phyloP scores from a whole-genome alignment of 2,888 invertebrate genomes.

The Danaus chrysippus region DNA sequence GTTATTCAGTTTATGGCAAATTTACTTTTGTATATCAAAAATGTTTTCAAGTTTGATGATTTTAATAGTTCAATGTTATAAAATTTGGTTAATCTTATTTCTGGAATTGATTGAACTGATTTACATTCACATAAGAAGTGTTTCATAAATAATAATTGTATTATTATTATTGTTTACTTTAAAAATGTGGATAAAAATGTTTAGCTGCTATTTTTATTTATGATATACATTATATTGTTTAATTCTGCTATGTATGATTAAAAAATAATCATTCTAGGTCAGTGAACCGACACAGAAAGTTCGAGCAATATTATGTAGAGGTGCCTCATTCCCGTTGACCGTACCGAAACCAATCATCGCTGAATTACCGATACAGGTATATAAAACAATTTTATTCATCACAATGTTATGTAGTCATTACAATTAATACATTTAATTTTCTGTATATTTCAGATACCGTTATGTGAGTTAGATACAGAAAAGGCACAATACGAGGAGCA shows the following conservation, averaged over 20 bases:
- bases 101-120: too few species aligned
- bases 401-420: neutral
- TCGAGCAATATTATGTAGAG: slow-evolving; percentile 92
- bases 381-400: slow-evolving; percentile 8
- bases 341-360: slow-evolving; percentile 90
- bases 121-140: too few species aligned
- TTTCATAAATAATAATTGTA: too few species aligned
- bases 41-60: too few species aligned
- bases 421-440: neutral
- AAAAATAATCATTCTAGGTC: slow-evolving; percentile 62
- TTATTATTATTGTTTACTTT: slow-evolving; percentile 6
- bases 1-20: too few species aligned
- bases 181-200: neutral
- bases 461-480: slow-evolving; percentile 88
- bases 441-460: slow-evolving; percentile 77
- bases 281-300: slow-evolving; percentile 88
- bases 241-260: neutral
- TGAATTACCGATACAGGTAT: slow-evolving; percentile 84
- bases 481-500: slow-evolving; percentile 90
- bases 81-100: too few species aligned
- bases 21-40: too few species aligned
- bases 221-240: slow-evolving; percentile 3
- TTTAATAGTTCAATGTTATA: too few species aligned
- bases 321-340: slow-evolving; percentile 91
- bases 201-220: too few species aligned